phyloP scores from a whole-genome alignment of 2,113 vertebrate genomes.

The Epinephelus fuscoguttatus region DNA sequence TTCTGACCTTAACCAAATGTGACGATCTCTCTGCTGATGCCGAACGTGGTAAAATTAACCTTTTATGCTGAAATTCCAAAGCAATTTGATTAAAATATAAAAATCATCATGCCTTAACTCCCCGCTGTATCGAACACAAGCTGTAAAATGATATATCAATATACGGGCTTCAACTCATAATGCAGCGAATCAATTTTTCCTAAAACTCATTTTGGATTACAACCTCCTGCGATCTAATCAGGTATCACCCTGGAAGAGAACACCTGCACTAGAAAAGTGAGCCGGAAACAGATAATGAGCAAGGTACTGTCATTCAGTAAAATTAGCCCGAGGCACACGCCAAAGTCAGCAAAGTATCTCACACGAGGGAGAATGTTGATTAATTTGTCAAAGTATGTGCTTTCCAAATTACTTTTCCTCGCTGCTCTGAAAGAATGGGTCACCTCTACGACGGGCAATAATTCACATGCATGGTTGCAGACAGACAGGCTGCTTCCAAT shows the following conservation, averaged over 20 bases:
- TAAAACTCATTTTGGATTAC: constrained; percentile 26
- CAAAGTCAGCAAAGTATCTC: constrained; percentile 57
- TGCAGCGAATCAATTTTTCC: background rate
- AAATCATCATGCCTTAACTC: constrained; percentile 5
- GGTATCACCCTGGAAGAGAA: constrained; percentile 17
- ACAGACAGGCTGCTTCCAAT: constrained; percentile 44
- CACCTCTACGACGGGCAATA: constrained; percentile 66
- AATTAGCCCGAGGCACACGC: constrained; percentile 58
- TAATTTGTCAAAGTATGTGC: constrained; percentile 61
- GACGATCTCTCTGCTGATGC: background rate
- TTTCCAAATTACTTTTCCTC: constrained; percentile 64
- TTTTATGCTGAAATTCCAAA: constrained; percentile 4
- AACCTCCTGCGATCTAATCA: constrained; percentile 35
- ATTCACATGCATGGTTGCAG: constrained; percentile 63
- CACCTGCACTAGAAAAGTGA: constrained; percentile 35
- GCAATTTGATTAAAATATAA: constrained; percentile 32
- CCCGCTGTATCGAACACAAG: background rate
- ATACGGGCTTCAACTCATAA: background rate
- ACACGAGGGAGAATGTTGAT: constrained; percentile 65
- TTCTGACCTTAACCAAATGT: background rate
- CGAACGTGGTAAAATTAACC: background rate
- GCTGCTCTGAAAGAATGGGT: constrained; percentile 49
- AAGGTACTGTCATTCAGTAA: constrained; percentile 56
- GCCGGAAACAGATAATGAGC: constrained; percentile 53
- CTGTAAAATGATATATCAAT: constrained; percentile 9